Percentiles rank a stretch among this genome's conserved stretches.
These are phyloP conservation scores for Alca torda DNA, from an alignment of 2,797 vertebrate genomes.

Conservation along the genomic window DNA sequence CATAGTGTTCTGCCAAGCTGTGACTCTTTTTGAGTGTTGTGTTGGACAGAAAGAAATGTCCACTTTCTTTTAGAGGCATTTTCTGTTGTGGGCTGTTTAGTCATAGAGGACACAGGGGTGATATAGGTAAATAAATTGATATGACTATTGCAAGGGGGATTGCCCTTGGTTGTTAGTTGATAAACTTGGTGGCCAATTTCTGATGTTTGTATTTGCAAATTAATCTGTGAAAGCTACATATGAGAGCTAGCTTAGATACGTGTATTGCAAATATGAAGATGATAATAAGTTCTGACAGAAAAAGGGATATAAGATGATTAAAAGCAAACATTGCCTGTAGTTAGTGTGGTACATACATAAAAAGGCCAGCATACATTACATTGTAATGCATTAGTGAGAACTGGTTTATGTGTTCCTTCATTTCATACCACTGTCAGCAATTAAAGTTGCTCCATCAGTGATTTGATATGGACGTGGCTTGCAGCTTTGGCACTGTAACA, in stretches of 20 bases:
- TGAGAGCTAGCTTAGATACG: background rate
- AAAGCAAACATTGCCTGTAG: background rate
- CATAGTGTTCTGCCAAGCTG: background rate
- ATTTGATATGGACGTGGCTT: background rate
- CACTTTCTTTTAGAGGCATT: background rate
- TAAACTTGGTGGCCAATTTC: background rate
- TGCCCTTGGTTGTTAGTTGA: background rate
- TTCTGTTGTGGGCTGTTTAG: background rate
- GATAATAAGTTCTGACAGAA: background rate
- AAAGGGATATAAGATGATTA: background rate
- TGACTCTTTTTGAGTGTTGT: background rate
- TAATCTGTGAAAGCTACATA: background rate
- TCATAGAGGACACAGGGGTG: background rate
- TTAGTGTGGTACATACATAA: background rate
- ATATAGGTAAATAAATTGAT: background rate
- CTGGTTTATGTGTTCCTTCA: background rate
- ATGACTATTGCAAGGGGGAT: background rate
- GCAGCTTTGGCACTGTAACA: background rate
- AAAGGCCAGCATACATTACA: background rate
- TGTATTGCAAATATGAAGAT: background rate
- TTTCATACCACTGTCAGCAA: background rate
- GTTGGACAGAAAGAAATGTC: background rate
- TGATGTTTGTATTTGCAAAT: background rate
- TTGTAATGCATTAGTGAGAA: background rate
- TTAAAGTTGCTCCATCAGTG: background rate